Evolutionary conservation across 2,113 vertebrate species (phyloP), one percentile per base, ranked within the genome.

Genomic region (Oncorhynchus keta): DNA sequence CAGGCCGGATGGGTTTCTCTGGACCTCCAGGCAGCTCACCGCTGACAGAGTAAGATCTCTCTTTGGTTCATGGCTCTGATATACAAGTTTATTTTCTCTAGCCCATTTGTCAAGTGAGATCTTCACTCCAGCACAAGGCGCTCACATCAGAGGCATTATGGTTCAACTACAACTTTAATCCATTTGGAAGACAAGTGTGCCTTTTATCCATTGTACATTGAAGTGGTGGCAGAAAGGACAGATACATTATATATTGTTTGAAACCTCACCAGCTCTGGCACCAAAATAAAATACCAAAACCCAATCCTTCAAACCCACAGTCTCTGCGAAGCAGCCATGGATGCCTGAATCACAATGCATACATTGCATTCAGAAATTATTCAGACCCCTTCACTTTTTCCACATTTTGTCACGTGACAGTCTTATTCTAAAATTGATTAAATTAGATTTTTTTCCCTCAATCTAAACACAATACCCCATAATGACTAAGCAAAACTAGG

Each of bases 81-180:
- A 83, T 72, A 81, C 79, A 84, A 64, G 70, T 83, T 81, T 80
- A 76, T 79, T 88, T 86, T 83, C 78, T 80, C 70, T 30, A 76
- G 79, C 76, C 73, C 84, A 87, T 92, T 91, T 76, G 83, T 92
- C 91, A 92, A 78, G 83, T 70, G 61, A 89, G 79, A 88, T 85
- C 86, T 83, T 90, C 78, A 85, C 85, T 79, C 74, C 61, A 72
- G 81, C 64, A n/a, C 73, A 70, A 74, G 85, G 86, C 74, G 75
- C 81, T 84, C 86, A 78, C 73, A 89, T 88, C 75, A 77, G 83
- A 87, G 75, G 82, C 76, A 83, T 83, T 86, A 84, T 24, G 79
- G 75, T 87, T 89, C 75, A 79, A 82, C 85, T 85, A 85, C 76
- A 84, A 88, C 78, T 85, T 73, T 78, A 80, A 89, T 72, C 80